Evolutionary conservation across 1,140 invertebrate species (phyloP).

Genomic region (Holotrichia oblita): DNA sequence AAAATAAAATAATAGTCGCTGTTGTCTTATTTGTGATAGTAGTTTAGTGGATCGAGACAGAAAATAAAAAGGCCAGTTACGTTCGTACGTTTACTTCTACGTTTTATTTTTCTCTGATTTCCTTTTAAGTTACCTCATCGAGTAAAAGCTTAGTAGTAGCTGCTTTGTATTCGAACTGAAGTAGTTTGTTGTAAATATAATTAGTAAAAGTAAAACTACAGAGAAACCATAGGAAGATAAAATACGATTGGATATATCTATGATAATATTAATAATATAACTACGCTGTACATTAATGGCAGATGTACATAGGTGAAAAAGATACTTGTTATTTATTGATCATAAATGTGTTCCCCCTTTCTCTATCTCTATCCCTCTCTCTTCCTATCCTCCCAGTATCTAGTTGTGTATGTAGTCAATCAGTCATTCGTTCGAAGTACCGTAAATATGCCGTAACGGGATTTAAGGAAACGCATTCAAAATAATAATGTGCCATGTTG

Average conservation of each 20-base stretch:
- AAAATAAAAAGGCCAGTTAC: constrained; percentile 23
- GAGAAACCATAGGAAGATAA: not conserved
- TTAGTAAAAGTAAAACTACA: not conserved
- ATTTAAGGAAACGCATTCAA: not conserved
- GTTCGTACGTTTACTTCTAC: not conserved
- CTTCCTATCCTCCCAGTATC: not conserved
- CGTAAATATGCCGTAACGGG: not conserved
- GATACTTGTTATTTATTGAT: constrained; percentile 39
- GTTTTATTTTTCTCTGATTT: not conserved
- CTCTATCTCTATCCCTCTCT: not conserved
- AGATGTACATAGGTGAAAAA: constrained; percentile 27
- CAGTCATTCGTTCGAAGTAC: not conserved
- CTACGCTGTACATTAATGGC: constrained; percentile 21
- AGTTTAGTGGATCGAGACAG: constrained; percentile 39
- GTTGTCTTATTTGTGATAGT: constrained; percentile 46
- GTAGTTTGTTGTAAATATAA: constrained; percentile 35
- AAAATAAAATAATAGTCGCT: constrained; percentile 36
- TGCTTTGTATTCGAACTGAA: constrained; percentile 28
- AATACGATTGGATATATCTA: constrained; percentile 9
- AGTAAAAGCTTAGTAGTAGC: not conserved
- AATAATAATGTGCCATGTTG: constrained; percentile 33
- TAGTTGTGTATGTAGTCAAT: constrained; percentile 26
- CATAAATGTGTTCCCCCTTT: not conserved
- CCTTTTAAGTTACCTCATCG: constrained; percentile 30
- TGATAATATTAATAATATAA: constrained; percentile 18